Evolutionary conservation across 2,888 invertebrate genomes (phyloP).

Genomic region (Ptychoptera contaminata): DNA sequence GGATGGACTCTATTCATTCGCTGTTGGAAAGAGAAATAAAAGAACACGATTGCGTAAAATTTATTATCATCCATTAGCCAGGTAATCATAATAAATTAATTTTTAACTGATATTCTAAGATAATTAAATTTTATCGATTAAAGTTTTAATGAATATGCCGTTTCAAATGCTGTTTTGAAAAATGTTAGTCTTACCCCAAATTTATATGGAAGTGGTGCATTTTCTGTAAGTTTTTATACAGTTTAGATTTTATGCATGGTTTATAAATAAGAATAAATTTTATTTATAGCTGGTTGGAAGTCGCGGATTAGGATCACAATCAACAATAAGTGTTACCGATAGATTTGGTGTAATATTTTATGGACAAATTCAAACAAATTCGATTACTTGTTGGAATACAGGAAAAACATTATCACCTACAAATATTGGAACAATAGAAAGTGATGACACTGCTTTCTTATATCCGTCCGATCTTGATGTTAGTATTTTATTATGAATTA

Average conservation of each 20-base stretch:
- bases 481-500: too few relatives aligned
- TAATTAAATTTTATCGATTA: too few relatives aligned
- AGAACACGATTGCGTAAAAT: conserved; percentile 41
- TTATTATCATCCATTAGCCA: conserved; percentile 63
- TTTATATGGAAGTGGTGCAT: too few relatives aligned
- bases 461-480: conserved; percentile 53
- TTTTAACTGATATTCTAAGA: background rate
- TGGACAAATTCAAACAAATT: conserved; percentile 51
- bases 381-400: conserved; percentile 61
- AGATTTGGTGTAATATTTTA: conserved; percentile 47
- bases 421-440: conserved; percentile 40
- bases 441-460: conserved; percentile 42
- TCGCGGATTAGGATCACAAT: conserved; percentile 47
- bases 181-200: too few relatives aligned
- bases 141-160: too few relatives aligned
- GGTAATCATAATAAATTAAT: conserved; percentile 8
- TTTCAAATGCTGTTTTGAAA: too few relatives aligned
- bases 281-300: conserved; percentile 38
- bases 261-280: background rate
- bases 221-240: too few relatives aligned
- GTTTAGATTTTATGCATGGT: too few relatives aligned
- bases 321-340: conserved; percentile 53
- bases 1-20: conserved; percentile 62
- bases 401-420: conserved; percentile 31
- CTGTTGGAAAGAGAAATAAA: conserved; percentile 35